phyloP scores from a whole-genome alignment of 2,113 vertebrate genomes.

The Hypomesus transpacificus region DNA sequence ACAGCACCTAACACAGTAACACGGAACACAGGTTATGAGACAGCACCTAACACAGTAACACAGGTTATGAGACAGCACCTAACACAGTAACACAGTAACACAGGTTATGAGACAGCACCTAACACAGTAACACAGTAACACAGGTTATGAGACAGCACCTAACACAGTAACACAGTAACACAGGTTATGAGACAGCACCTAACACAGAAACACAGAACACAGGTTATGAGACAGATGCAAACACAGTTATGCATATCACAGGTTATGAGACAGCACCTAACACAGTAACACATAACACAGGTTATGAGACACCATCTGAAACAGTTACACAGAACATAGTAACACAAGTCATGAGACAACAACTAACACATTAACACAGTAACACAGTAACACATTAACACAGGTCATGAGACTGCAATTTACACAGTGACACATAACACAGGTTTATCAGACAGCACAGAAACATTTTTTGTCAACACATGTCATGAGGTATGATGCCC shows the following conservation, averaged over 20 bases:
- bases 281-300: not conserved
- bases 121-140: not conserved
- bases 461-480: not conserved
- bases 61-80: not conserved
- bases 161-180: not conserved
- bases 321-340: not conserved
- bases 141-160: not conserved
- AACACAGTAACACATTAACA: not conserved
- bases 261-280: constrained; percentile 20
- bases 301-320: not conserved
- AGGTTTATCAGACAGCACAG: not conserved
- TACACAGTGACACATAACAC: not conserved
- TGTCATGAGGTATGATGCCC: too few relatives aligned
- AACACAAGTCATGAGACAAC: not conserved
- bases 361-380: not conserved
- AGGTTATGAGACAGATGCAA: constrained; percentile 12
- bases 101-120: not conserved
- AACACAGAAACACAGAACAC: not conserved
- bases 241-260: constrained; percentile 1
- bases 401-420: not conserved
- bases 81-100: constrained; percentile 1
- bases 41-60: not conserved
- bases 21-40: not conserved
- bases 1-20: not conserved
- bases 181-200: not conserved